Conservation (phyloP, 1,140 invertebrate species). For the Zophobas morio region DNA sequence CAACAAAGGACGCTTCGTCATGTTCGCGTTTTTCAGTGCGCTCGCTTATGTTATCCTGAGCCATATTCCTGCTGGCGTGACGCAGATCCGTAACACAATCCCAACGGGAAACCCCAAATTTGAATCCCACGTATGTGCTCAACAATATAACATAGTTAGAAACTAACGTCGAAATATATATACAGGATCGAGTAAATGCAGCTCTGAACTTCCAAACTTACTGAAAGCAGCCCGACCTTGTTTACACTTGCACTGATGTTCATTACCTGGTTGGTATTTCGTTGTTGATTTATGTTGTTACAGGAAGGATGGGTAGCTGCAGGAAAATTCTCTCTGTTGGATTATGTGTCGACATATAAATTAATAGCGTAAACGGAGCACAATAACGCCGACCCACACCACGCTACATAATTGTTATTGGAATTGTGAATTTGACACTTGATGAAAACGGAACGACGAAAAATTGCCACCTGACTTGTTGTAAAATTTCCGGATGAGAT, state of each 20-base stretch:
- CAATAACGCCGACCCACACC: no score
- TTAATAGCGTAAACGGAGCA: no score
- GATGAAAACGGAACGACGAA: no score
- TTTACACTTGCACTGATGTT: not conserved
- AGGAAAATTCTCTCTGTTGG: not conserved
- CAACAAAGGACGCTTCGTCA: no score
- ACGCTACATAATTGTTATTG: not conserved
- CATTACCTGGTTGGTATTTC: not conserved
- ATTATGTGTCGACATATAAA: not conserved
- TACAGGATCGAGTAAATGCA: not conserved
- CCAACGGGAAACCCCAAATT: slow-evolving; percentile 19
- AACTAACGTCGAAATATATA: slow-evolving; percentile 11
- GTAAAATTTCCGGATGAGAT: no score
- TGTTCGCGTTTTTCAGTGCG: no score
- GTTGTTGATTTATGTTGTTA: not conserved
- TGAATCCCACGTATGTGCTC: slow-evolving; percentile 18
- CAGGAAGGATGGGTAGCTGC: not conserved
- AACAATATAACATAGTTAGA: slow-evolving; percentile 2
- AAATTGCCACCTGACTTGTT: no score
- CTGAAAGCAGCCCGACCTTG: not conserved
- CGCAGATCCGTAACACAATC: slow-evolving; percentile 1
- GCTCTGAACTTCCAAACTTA: not conserved
- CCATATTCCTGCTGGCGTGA: not conserved
- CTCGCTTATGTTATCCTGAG: no score
- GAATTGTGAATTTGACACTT: not conserved